Evolutionary conservation across 2,888 invertebrate genomes (phyloP).

Genomic region (Athalia cordata): DNA sequence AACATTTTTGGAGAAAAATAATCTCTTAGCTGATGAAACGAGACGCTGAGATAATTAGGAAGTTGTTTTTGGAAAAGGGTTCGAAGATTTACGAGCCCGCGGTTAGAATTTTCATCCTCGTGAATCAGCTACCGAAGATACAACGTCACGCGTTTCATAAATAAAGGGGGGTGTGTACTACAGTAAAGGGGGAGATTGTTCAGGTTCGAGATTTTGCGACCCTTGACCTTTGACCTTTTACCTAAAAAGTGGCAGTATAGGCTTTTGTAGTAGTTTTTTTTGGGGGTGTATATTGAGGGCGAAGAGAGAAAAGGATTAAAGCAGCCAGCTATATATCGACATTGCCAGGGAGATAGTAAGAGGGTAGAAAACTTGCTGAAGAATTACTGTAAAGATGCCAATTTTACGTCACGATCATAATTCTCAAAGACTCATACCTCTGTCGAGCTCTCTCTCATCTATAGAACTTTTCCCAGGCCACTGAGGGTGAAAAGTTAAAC

Average conservation of each 20-base stretch:
- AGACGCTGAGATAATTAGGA: neutral
- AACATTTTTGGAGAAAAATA: no score
- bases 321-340: slow-evolving; percentile 13
- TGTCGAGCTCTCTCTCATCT: slow-evolving; percentile 8
- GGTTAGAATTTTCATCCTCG: neutral
- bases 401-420: slow-evolving; percentile 32
- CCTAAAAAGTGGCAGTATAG: no score
- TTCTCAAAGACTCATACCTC: slow-evolving; percentile 15
- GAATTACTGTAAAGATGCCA: slow-evolving; percentile 22
- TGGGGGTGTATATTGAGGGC: no score
- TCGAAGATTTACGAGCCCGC: neutral
- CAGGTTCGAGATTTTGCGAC: slow-evolving; percentile 4
- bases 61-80: slow-evolving; percentile 10
- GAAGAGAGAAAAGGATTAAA: slow-evolving; percentile 20
- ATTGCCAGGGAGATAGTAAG: neutral
- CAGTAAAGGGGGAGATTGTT: neutral
- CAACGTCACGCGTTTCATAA: neutral
- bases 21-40: neutral
- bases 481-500: slow-evolving; percentile 22
- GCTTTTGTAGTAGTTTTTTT: no score
- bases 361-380: neutral
- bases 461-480: slow-evolving; percentile 9
- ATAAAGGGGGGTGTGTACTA: no score
- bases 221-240: slow-evolving; percentile 11
- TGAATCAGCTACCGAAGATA: neutral